Evolutionary conservation across 2,888 invertebrate genomes (phyloP).

Genomic region (Sinhomidia bicolor): DNA sequence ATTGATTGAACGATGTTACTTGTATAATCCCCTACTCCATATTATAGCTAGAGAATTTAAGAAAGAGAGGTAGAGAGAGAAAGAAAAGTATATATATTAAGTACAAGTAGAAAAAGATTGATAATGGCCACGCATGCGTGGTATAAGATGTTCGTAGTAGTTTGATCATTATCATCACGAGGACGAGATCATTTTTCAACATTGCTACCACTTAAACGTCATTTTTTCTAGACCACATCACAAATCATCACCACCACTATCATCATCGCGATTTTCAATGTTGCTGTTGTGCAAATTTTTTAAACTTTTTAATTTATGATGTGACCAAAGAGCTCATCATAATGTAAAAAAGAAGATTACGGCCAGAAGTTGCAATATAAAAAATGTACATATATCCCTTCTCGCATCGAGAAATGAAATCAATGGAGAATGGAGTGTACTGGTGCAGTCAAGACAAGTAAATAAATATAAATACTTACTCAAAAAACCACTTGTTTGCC

Average conservation of each 20-base stretch:
- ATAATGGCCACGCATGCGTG: neutral
- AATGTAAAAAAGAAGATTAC: neutral
- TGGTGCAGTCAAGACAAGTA: too few species aligned
- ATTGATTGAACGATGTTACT: conserved; percentile 58
- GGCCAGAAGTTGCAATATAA: too few species aligned
- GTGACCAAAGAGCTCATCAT: conserved; percentile 29
- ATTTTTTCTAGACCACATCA: conserved; percentile 51
- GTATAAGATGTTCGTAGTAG: conserved; percentile 7
- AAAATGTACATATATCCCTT: too few species aligned
- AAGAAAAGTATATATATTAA: too few species aligned
- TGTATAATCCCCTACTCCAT: neutral
- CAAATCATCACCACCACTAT: conserved; percentile 62
- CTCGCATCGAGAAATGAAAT: too few species aligned
- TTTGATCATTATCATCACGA: neutral
- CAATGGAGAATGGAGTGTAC: too few species aligned
- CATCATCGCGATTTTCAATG: conserved; percentile 23
- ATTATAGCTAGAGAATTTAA: neutral
- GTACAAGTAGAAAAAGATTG: neutral
- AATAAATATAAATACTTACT: too few species aligned
- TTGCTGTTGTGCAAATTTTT: conserved; percentile 51
- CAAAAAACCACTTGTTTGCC: neutral
- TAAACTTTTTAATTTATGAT: conserved; percentile 30
- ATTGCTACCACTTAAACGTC: conserved; percentile 17
- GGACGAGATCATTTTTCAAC: conserved; percentile 33
- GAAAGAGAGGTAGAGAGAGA: too few species aligned